Conservation (phyloP, 2,888 invertebrate species). For the Napeogenes sylphis region DNA sequence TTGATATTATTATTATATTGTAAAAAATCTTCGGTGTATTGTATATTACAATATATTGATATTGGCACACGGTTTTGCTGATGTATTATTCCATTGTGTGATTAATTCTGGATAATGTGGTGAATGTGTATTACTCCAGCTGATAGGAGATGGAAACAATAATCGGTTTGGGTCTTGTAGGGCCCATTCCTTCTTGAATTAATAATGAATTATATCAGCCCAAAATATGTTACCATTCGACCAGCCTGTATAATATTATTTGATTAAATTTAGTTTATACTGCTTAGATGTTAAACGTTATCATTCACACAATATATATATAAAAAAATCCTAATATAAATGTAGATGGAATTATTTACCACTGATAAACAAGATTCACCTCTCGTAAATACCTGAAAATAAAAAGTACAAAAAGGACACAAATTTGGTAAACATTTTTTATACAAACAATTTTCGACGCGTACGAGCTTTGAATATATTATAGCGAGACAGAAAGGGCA, state of each 20-base stretch:
- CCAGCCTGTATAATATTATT: neutral
- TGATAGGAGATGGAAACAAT: neutral
- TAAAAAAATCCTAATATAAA: neutral
- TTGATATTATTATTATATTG: no score
- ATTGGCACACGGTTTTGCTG: no score
- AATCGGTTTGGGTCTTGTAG: neutral
- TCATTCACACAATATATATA: no score
- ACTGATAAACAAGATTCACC: constrained; percentile 20
- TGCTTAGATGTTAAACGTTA: no score
- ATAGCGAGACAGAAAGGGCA: constrained; percentile 40
- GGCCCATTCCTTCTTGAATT: neutral
- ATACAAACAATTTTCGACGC: constrained; percentile 48
- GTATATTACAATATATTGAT: no score
- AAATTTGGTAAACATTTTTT: constrained; percentile 41
- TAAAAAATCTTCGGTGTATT: no score
- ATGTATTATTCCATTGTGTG: neutral
- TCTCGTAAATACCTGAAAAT: constrained; percentile 26
- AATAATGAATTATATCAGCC: neutral
- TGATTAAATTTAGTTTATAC: no score
- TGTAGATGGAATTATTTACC: no score
- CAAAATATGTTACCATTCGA: neutral
- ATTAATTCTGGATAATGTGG: constrained; percentile 4
- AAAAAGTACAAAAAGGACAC: constrained; percentile 28
- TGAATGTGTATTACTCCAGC: constrained; percentile 1
- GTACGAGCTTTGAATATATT: constrained; percentile 51